Base-by-base conservation (phyloP, 2,113 vertebrate genomes). In the Mystacornis crossleyi region DNA sequence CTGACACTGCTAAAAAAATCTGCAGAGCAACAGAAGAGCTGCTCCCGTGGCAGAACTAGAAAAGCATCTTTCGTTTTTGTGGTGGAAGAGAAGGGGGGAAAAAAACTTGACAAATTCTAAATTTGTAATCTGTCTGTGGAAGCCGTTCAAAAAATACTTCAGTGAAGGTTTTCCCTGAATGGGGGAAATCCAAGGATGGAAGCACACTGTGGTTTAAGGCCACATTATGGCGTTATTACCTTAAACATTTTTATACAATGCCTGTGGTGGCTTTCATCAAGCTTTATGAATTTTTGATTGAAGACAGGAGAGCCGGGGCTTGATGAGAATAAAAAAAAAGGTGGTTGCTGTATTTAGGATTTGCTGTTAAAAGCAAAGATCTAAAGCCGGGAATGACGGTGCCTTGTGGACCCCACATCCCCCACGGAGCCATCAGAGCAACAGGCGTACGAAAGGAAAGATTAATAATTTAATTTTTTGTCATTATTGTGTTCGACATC, bases 311-410 rank as follows among this genome's bases (percentile, higher is more conserved):
- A 81, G 10, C 36, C 42, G 29, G 28, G 58, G 9, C 43, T 74
- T 29, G 33, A 40, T 67, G 48, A 60, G 33, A 87, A 51, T 14
- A 69, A 34, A 54, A 34, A 54, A 48, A 55, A 55, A 67, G 12
- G 25, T 9, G 20, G 48, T 85, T 64, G 12, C 40, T 69, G 12
- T 25, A 2, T 72, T 87, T 69, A 62, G 24, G 73, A 29, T 58
- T 69, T 80, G 38, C 33, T 70, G 47, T 74, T 74, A 51, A 40
- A 82, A 90, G n/a, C 36, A 18, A 55, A 70, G 23, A 11, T 80
- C 3, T 14, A 4, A 70, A 75, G 8, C 13, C 7, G 5, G 34
- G 26, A 21, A 25, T 18, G 62, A 7, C 1, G 0, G 5, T 26
- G 23, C 23, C 21, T 43, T 70, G 53, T 48, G 28, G 38, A 48